Evolutionary conservation across 2,113 vertebrate genomes (phyloP).

Genomic region (Aphyosemion australe): DNA sequence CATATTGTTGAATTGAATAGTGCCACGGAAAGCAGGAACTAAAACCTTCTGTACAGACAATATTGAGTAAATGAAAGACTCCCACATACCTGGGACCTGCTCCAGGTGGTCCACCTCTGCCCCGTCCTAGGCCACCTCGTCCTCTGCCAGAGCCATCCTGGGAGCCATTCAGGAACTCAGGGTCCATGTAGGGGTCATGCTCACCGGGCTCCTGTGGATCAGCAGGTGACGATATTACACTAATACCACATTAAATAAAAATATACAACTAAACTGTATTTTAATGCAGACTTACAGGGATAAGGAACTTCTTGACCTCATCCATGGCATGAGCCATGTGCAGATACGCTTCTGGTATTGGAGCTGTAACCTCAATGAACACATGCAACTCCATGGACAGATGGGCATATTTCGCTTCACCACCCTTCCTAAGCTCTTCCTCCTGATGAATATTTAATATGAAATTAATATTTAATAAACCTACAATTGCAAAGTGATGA

Average conservation of each 20-base stretch:
- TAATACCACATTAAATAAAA: background rate
- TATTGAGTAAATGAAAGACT: no score
- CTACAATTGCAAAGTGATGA: no score
- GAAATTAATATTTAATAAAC: no score
- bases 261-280: no score
- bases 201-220: slow-evolving; percentile 86
- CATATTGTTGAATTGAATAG: background rate
- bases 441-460: slow-evolving; percentile 76
- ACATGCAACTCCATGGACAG: slow-evolving; percentile 95
- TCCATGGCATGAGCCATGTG: slow-evolving; percentile 99
- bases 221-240: background rate
- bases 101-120: slow-evolving; percentile 88
- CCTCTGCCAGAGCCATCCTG: slow-evolving; percentile 84
- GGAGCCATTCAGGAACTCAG: slow-evolving; percentile 91
- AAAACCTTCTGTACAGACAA: background rate
- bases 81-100: slow-evolving; percentile 83
- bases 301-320: slow-evolving; percentile 97
- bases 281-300: slow-evolving; percentile 82
- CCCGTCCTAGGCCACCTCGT: slow-evolving; percentile 85
- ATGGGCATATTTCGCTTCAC: slow-evolving; percentile 94
- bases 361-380: slow-evolving; percentile 95
- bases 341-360: slow-evolving; percentile 92
- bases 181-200: slow-evolving; percentile 92
- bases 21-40: no score
- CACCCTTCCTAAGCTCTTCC: slow-evolving; percentile 92